A percentile compares a stretch with the other conserved stretches of the same genome.
Evolutionary conservation across 2,113 vertebrate species (phyloP).

Genomic region (Catagonus wagneri): DNA sequence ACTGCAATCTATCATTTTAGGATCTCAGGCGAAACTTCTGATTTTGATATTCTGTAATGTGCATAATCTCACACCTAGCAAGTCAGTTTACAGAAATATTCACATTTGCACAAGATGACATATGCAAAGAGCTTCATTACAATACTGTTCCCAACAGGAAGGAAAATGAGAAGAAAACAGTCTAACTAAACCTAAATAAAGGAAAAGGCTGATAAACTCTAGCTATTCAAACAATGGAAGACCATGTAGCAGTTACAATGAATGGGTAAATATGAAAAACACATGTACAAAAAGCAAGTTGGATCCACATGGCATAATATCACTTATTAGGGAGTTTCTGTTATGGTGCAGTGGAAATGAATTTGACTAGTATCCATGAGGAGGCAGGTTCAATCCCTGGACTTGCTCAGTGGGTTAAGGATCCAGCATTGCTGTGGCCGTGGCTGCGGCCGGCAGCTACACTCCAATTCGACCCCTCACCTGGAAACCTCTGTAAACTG

Average conservation of each 20-base stretch:
- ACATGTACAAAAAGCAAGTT: neutral
- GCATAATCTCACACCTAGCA: neutral
- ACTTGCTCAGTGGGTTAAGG: too few relatives aligned
- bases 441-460: too few relatives aligned
- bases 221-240: neutral
- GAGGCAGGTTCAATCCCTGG: too few relatives aligned
- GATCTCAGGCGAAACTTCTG: neutral
- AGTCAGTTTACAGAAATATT: neutral
- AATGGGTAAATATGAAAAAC: neutral
- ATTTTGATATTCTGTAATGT: neutral
- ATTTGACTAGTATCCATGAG: too few relatives aligned
- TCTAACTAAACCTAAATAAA: neutral
- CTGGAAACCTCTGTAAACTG: too few relatives aligned
- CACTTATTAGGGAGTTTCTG: neutral
- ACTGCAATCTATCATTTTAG: neutral
- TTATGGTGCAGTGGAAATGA: too few relatives aligned
- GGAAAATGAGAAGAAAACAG: neutral
- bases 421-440: too few relatives aligned
- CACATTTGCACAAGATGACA: neutral
- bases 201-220: neutral
- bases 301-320: neutral
- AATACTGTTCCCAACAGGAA: neutral
- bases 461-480: too few relatives aligned
- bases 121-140: neutral
- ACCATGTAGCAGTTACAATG: neutral